Conservation (phyloP, 2,888 invertebrate species). For the Petrolisthes cinctipes region DNA sequence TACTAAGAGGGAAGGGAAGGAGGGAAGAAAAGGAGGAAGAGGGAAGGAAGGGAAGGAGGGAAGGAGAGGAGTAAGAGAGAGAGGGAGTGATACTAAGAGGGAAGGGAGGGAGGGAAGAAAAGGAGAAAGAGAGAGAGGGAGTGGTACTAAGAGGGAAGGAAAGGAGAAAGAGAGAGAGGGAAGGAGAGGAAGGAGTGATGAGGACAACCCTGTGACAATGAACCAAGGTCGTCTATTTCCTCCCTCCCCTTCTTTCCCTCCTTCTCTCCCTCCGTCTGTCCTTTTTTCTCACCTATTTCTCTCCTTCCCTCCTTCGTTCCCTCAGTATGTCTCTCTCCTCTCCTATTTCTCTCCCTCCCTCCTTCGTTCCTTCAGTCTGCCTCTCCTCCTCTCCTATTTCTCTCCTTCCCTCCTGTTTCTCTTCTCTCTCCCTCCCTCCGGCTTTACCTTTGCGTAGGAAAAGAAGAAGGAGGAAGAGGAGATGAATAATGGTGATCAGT, state of each 20-base stretch:
- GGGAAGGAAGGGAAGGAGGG: slow-evolving; percentile 1
- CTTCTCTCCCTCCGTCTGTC: not conserved
- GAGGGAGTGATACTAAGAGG: not conserved
- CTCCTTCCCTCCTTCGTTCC: not conserved
- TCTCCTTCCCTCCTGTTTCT: not conserved
- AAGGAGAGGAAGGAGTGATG: not conserved
- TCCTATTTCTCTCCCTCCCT: not conserved
- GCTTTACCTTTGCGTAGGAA: not conserved
- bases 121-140: too few relatives aligned
- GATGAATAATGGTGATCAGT: too few relatives aligned
- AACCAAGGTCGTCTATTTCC: too few relatives aligned
- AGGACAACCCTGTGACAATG: not conserved
- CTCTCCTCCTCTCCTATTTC: not conserved
- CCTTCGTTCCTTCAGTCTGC: not conserved
- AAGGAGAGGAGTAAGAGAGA: too few relatives aligned
- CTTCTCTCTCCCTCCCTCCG: not conserved
- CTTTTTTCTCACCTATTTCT: not conserved
- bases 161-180: not conserved
- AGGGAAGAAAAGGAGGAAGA: slow-evolving; percentile 9
- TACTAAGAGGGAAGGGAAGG: too few relatives aligned
- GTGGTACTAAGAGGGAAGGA: not conserved
- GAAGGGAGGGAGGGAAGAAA: slow-evolving; percentile 18
- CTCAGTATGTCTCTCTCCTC: not conserved
- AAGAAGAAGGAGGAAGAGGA: too few relatives aligned
- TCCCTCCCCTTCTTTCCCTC: not conserved